Percentiles rank a stretch among this genome's conserved stretches.
Conservation (phyloP, 2,797 vertebrate genomes). For the Halcyon badia region DNA sequence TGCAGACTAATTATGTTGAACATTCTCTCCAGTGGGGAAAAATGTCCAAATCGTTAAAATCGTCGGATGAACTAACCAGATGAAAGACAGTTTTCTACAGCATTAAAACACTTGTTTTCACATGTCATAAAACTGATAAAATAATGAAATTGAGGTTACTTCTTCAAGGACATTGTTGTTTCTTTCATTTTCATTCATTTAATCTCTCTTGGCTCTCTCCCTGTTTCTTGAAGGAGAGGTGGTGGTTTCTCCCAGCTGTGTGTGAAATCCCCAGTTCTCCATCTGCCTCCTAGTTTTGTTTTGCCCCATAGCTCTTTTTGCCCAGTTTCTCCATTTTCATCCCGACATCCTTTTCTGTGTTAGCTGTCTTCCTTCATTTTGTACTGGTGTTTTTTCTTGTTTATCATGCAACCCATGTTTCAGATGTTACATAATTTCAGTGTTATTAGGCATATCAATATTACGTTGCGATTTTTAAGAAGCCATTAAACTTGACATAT, state of each 20-base stretch:
- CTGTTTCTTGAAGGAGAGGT: background rate
- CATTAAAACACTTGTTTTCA: conserved; percentile 60
- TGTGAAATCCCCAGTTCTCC: background rate
- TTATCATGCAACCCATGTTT: background rate
- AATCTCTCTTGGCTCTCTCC: background rate
- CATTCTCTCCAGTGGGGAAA: background rate
- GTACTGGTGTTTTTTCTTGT: background rate
- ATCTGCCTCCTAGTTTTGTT: background rate
- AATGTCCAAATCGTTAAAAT: conserved; percentile 15
- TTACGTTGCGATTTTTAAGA: background rate
- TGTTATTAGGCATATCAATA: background rate
- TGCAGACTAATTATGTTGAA: conserved; percentile 10
- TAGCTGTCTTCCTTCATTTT: background rate
- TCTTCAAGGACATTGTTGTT: background rate
- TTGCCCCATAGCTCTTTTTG: background rate
- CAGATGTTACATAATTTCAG: background rate
- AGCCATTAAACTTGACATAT: background rate
- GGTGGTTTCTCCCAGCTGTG: background rate
- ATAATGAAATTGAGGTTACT: background rate
- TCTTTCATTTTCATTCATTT: background rate
- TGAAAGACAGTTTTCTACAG: conserved; percentile 42
- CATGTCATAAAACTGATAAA: conserved; percentile 25
- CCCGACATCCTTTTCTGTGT: background rate
- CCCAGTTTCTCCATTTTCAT: background rate
- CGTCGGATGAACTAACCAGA: conserved; percentile 24